A percentile compares a stretch with the other conserved stretches of the same genome.
phyloP scores from a whole-genome alignment of 2,113 vertebrate genomes.

The Carlito syrichta region DNA sequence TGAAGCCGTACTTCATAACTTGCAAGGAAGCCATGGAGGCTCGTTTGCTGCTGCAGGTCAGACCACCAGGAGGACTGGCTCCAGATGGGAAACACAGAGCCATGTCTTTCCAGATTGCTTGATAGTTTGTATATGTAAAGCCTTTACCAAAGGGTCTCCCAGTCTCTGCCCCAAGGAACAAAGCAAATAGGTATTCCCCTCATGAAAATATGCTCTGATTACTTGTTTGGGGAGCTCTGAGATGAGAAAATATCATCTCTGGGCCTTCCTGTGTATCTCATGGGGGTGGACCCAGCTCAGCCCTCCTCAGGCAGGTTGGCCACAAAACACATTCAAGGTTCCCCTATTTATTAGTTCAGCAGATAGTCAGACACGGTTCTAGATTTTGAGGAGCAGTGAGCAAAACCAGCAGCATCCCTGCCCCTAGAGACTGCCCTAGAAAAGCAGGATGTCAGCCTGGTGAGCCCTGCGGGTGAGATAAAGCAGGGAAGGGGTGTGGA shows the following conservation, averaged over 20 bases:
- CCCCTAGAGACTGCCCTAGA: background rate
- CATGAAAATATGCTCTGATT: background rate
- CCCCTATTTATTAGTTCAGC: rapidly evolving
- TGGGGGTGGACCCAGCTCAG: background rate
- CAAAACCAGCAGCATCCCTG: background rate
- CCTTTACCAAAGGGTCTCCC: background rate
- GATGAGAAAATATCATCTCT: rapidly evolving
- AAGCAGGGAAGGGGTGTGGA: no score
- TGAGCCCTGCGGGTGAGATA: no score
- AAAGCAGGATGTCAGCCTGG: background rate
- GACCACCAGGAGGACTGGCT: background rate
- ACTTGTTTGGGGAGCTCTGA: no score
- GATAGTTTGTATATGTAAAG: rapidly evolving
- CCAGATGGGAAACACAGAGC: rapidly evolving
- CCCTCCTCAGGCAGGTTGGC: background rate
- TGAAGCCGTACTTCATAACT: slow-evolving; percentile 99
- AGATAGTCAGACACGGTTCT: background rate
- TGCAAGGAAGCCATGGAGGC: slow-evolving; percentile 98
- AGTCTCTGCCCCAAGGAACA: background rate
- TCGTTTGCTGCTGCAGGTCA: slow-evolving; percentile 93
- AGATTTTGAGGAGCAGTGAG: background rate
- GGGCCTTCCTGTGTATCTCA: background rate
- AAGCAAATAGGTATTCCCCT: background rate
- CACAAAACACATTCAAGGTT: background rate
- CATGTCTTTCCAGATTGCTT: no score